Evolutionary conservation across 2,888 invertebrate genomes (phyloP), one percentile per base, ranked within the genome.

Genomic region (Cheilosia variabilis): DNA sequence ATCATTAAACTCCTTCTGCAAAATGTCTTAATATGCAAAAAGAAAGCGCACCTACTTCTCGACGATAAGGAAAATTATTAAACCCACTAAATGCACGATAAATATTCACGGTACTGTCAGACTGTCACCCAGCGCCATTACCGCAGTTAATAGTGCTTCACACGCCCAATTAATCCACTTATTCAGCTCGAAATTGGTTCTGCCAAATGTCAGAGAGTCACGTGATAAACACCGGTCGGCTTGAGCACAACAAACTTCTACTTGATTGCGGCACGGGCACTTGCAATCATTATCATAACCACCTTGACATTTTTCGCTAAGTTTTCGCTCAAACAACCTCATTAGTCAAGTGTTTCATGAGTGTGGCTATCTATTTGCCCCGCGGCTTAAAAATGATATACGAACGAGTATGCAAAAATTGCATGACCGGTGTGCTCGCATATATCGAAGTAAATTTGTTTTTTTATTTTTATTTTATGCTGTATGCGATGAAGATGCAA

Each of bases 221-320:
- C 81, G 81, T 82, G 76, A 82, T 58, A 52, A 43, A 65, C 63
- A 31, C 34, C 63, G 55, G 47, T 63, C 45, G 13, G n/a, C 13
- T n/a, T 19, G 19, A 17, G 2, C 10, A 45, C 24, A 22, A 9
- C 17, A n/a, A 43, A 57, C 68, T n/a, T 24, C 52, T 41, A 66
- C 13, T 22, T 2, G 47, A 34, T 58, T 24, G 24, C 41, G 34
- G 58, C 37, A 58, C 22, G 43, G 9, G 24, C 31, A 27, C 50
- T 19, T 41, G 19, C 50, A 37, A 1, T 19, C 41, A 58, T 63
- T 63, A 76, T 84, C 65, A 58, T 65, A 71, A 55, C 65, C 50
- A 66, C 84, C 84, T 84, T 84, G 84, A 84, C 84, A 84, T 80
- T 84, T 84, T 82, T 73, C 53, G 45, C 62, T 47, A 55, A 68